Percentiles rank a stretch among this genome's conserved stretches.
phyloP scores from a whole-genome alignment of 2,888 invertebrate genomes.

The Drosophila pegasa region DNA sequence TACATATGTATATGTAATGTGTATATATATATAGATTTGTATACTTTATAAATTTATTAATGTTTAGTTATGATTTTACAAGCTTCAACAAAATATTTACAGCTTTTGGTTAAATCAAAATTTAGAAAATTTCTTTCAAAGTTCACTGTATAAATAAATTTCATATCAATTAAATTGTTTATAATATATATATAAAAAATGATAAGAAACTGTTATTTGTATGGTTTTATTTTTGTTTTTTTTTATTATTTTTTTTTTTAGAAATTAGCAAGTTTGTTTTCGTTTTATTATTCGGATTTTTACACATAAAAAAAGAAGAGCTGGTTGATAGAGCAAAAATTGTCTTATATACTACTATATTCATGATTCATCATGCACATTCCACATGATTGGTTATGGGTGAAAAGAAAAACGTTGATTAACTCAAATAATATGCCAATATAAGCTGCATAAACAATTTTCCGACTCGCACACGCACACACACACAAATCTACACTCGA shows the following conservation, averaged over 20 bases:
- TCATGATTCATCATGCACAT: constrained; percentile 52
- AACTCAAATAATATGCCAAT: constrained; percentile 43
- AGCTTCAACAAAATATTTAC: constrained; percentile 73
- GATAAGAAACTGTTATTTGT: background rate
- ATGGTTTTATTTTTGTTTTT: constrained; percentile 38
- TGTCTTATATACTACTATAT: constrained; percentile 62
- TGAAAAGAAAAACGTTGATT: constrained; percentile 28
- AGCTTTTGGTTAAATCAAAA: constrained; percentile 30
- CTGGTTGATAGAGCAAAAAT: constrained; percentile 71
- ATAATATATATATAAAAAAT: constrained; percentile 5
- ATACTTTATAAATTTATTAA: constrained; percentile 21
- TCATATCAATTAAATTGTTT: background rate
- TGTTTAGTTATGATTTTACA: constrained; percentile 23
- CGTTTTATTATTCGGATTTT: constrained; percentile 64
- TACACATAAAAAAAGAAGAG: constrained; percentile 68
- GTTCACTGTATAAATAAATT: background rate
- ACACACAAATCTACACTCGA: constrained; percentile 41
- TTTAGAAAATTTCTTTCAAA: background rate
- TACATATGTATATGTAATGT: constrained; percentile 17
- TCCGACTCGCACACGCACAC: constrained; percentile 17
- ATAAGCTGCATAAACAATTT: constrained; percentile 40
- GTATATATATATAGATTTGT: constrained; percentile 35
- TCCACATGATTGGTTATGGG: constrained; percentile 24
- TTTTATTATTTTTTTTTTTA: constrained; percentile 59
- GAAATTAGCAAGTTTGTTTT: constrained; percentile 67